A percentile compares a stretch with the other conserved stretches of the same genome.
These are phyloP conservation scores for Cassiopea andromeda DNA, from an alignment of 30 jellyfish, hydroid and myxozoan genomes.

Conservation along the genomic window DNA sequence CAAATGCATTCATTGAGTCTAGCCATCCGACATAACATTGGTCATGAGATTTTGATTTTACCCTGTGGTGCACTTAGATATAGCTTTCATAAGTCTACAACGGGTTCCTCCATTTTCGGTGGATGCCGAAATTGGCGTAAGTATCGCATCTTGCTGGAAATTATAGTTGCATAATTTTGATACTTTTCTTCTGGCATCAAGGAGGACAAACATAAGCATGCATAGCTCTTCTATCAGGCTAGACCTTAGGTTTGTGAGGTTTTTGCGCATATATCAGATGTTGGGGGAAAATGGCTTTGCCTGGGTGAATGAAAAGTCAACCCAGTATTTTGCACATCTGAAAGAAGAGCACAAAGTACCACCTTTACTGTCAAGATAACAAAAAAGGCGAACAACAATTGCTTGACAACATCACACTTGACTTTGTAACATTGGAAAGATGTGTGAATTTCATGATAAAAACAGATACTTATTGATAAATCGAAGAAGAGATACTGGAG, in stretches of 20 bases:
- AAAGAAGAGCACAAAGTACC: constrained; percentile 32
- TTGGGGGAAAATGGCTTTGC: constrained; percentile 22
- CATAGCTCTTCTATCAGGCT: constrained; percentile 41
- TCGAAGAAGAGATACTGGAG: constrained; percentile 38
- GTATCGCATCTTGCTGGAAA: constrained; percentile 46
- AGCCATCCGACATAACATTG: neutral
- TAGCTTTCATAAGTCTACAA: too few species aligned
- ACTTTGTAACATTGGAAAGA: constrained; percentile 22
- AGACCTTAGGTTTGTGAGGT: constrained; percentile 43
- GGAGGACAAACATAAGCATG: constrained; percentile 26
- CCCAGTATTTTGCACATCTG: constrained; percentile 35
- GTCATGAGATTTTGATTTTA: too few species aligned
- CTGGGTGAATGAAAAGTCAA: constrained; percentile 5
- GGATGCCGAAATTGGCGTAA: constrained; percentile 42
- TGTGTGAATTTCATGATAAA: constrained; percentile 36
- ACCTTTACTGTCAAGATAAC: constrained; percentile 25
- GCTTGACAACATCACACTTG: constrained; percentile 48
- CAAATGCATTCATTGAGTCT: neutral
- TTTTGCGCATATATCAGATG: constrained; percentile 14
- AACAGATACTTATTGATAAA: constrained; percentile 8
- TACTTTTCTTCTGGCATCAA: constrained; percentile 45
- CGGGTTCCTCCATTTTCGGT: neutral
- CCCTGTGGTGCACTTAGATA: too few species aligned
- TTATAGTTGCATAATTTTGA: neutral
- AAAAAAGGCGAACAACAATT: constrained; percentile 17